Evolutionary conservation across 2,797 vertebrate genomes (phyloP), one percentile per base, ranked within the genome.

Genomic region (Fratercula arctica): DNA sequence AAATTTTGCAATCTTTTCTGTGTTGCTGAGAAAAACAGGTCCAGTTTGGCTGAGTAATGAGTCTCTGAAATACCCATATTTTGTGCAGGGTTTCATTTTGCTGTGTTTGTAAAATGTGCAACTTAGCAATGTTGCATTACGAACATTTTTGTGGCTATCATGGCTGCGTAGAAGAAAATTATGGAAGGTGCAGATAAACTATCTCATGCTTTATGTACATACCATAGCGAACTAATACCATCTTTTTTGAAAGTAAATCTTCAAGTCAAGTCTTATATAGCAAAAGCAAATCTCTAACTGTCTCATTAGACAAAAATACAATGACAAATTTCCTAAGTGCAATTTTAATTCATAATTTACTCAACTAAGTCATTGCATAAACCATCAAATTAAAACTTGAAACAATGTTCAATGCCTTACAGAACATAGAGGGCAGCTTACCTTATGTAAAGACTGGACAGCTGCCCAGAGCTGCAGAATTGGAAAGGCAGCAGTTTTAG

Each of bases 1-100:
- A 94, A 92, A 88, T 94, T 86, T 61, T 78, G 82, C 85, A 87
- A 92, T 82, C 25, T 67, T 8, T 95, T 74, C 59, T 70, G 46
- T 69, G 51, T 35, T 85, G 45, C 60, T 83, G 56, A 90, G 43
- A 92, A 87, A 96, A 95, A 57, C 29, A 74, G 0, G 1, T 51
- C 73, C 64, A 61, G 26, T 84, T 91, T 67, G 26, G n/a, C 63
- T 75, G 28, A 94, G 39, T 48, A 92, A 67, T 41, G 39, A 37
- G 3, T 60, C 39, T 78, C 51, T 63, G 79, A 94, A 92, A 90
- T 57, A 63, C 8, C 7, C 35, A 25, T 76, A 93, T 86, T 90
- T 90, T 84, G 63, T 57, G 43, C 41, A 33, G 63, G 43, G 33
- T 45, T 66, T 66, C 33, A 66, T 66, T 66, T 66, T 67, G 54